Conservation (phyloP, 1,140 invertebrate genomes). For the Steinernema feltiae region DNA sequence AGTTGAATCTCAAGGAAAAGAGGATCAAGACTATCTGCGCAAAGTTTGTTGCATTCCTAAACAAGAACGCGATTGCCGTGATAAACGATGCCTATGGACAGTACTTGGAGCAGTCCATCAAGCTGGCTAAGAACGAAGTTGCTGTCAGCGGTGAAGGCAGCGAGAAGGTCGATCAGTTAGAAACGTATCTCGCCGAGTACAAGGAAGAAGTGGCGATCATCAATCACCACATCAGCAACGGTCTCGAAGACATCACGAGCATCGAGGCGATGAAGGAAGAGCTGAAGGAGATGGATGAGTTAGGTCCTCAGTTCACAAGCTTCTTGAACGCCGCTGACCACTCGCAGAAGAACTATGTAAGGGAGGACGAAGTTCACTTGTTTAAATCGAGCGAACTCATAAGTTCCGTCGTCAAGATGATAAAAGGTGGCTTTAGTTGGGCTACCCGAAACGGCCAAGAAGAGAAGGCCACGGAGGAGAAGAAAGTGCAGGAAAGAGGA, state of each 20-base stretch:
- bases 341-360: not conserved
- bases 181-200: not conserved
- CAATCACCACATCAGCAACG: not conserved
- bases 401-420: not conserved
- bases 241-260: not conserved
- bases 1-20: not conserved
- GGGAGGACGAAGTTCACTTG: not conserved
- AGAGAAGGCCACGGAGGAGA: too few species aligned
- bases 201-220: not conserved
- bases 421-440: not conserved
- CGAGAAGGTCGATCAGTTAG: not conserved
- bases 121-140: constrained; percentile 13
- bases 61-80: too few species aligned
- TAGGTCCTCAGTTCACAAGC: not conserved
- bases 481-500: not conserved
- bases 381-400: too few species aligned
- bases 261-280: not conserved
- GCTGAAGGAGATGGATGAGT: not conserved
- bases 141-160: not conserved
- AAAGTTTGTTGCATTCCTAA: too few species aligned
- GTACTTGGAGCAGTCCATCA: constrained; percentile 16
- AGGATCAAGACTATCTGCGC: constrained; percentile 21
- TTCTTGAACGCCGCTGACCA: not conserved
- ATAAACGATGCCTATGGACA: too few species aligned
- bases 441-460: too few species aligned